Evolutionary conservation across 1,140 invertebrate genomes (phyloP).

Genomic region (Lasaia peninsularis): DNA sequence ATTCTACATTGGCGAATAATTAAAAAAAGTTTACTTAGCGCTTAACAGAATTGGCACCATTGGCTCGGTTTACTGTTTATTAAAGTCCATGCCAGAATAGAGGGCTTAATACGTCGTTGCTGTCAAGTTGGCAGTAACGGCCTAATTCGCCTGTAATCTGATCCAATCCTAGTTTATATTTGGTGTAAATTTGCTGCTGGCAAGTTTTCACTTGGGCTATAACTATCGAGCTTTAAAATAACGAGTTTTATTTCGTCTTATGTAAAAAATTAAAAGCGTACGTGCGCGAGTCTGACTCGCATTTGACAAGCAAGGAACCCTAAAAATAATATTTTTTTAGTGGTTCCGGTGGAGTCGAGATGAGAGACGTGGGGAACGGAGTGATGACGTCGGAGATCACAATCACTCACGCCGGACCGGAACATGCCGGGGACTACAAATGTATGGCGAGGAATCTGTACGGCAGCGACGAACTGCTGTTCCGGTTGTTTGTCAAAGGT

Average conservation of each 20-base stretch:
- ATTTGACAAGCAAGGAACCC: too few species aligned
- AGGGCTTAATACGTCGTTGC: slow-evolving; percentile 32
- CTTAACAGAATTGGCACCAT: too few species aligned
- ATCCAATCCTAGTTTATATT: slow-evolving; percentile 28
- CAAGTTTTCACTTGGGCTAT: slow-evolving; percentile 8
- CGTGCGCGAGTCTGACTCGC: too few species aligned
- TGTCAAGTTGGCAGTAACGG: slow-evolving; percentile 28
- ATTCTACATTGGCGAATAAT: too few species aligned
- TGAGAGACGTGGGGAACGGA: slow-evolving; percentile 53
- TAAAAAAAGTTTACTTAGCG: too few species aligned
- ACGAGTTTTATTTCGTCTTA: too few species aligned
- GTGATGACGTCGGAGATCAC: slow-evolving; percentile 58
- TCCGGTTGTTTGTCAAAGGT: slow-evolving; percentile 66
- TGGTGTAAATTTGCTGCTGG: slow-evolving; percentile 21
- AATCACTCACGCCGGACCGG: slow-evolving; percentile 58
- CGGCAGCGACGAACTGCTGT: slow-evolving; percentile 57
- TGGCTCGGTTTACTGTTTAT: slow-evolving; percentile 24
- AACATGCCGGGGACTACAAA: slow-evolving; percentile 64
- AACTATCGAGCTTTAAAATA: too few species aligned
- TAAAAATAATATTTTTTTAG: too few species aligned
- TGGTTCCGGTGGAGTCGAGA: slow-evolving; percentile 62
- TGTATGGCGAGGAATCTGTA: slow-evolving; percentile 64
- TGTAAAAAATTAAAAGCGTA: too few species aligned
- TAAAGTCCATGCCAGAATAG: slow-evolving; percentile 25
- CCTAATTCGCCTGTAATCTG: slow-evolving; percentile 36